These are phyloP conservation scores for Parelbella ahira DNA, from an alignment of 2,888 invertebrate species.

Conservation along the genomic window DNA sequence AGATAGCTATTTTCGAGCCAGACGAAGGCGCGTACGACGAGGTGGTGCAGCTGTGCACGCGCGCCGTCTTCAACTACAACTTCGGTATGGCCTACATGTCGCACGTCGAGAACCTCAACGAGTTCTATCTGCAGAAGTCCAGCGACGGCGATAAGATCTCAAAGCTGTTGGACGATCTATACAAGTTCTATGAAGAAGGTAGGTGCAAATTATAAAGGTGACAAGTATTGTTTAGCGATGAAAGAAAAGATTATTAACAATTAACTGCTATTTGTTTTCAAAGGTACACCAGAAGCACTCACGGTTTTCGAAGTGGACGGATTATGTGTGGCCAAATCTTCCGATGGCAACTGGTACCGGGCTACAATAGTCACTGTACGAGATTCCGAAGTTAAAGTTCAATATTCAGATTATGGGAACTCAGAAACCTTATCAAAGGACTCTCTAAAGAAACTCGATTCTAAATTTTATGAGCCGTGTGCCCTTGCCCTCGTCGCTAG, in stretches of 20 bases:
- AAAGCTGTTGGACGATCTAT: slow-evolving; percentile 80
- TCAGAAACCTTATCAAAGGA: slow-evolving; percentile 74
- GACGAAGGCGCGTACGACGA: slow-evolving; percentile 77
- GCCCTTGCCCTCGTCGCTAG: slow-evolving; percentile 59
- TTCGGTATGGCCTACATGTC: slow-evolving; percentile 81
- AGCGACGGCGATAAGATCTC: slow-evolving; percentile 72
- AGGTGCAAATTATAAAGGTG: slow-evolving; percentile 21
- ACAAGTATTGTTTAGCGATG: no score
- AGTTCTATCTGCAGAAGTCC: slow-evolving; percentile 82
- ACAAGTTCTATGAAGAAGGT: slow-evolving; percentile 75
- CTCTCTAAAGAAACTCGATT: slow-evolving; percentile 69
- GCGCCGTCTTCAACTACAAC: slow-evolving; percentile 82
- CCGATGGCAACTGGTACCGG: slow-evolving; percentile 87
- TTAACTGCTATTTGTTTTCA: no score
- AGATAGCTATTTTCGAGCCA: slow-evolving; percentile 71
- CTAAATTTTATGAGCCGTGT: slow-evolving; percentile 66
- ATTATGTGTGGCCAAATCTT: slow-evolving; percentile 82
- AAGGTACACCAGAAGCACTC: slow-evolving; percentile 61
- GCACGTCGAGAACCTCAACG: slow-evolving; percentile 78
- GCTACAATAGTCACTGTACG: slow-evolving; percentile 73
- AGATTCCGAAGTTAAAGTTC: slow-evolving; percentile 70
- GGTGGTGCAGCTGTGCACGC: slow-evolving; percentile 79
- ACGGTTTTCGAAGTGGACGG: slow-evolving; percentile 68
- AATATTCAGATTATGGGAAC: slow-evolving; percentile 87
- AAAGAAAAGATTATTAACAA: no score